Percentiles rank a stretch among this genome's conserved stretches.
Evolutionary conservation across 2,888 invertebrate species (phyloP).

Genomic region (Stenurella melanura): DNA sequence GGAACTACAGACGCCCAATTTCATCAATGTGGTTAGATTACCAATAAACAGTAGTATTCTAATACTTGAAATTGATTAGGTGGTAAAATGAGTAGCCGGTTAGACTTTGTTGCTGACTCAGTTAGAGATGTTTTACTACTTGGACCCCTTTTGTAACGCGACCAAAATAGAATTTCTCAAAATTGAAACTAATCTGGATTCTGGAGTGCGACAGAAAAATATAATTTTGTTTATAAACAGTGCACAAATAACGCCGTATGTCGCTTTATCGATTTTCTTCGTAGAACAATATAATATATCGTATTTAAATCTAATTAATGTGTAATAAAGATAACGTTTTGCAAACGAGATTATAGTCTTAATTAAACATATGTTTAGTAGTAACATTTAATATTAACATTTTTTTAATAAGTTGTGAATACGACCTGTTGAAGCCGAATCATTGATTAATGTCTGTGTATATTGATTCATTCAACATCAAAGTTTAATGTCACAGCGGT

Average conservation of each 20-base stretch:
- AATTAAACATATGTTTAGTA: slow-evolving; percentile 26
- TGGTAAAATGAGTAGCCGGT: too few species aligned
- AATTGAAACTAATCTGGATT: not conserved
- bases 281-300: slow-evolving; percentile 17
- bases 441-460: not conserved
- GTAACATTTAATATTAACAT: not conserved
- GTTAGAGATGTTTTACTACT: not conserved
- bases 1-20: too few species aligned
- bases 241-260: slow-evolving; percentile 33
- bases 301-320: slow-evolving; percentile 37
- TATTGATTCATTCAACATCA: too few species aligned
- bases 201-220: slow-evolving; percentile 11
- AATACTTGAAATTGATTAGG: too few species aligned
- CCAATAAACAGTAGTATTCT: too few species aligned
- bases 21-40: too few species aligned
- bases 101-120: not conserved
- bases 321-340: slow-evolving; percentile 31
- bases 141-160: not conserved
- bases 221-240: slow-evolving; percentile 19
- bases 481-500: too few species aligned
- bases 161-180: not conserved
- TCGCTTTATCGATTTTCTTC: slow-evolving; percentile 24
- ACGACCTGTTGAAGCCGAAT: not conserved
- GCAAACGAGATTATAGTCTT: slow-evolving; percentile 31
- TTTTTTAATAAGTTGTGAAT: not conserved